Base-by-base conservation (phyloP, 1,140 invertebrate genomes). In the Drosophila bocki region DNA sequence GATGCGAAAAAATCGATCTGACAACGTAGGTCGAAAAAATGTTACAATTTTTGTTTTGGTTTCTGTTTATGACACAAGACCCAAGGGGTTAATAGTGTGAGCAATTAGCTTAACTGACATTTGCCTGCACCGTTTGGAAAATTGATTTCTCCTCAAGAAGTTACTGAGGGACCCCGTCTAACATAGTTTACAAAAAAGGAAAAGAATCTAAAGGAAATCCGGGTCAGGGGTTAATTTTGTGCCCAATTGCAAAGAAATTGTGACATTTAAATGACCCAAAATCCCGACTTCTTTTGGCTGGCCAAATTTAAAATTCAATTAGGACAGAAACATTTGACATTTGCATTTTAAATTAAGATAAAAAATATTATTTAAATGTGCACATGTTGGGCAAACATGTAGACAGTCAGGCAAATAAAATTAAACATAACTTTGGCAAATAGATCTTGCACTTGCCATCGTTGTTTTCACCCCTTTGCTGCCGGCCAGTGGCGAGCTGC, bases 271-370 rank as follows among this genome's bases (percentile, higher is more conserved):
- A 60, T 56, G 22, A 37, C 26, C 19, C 19, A 29, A 41, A 74
- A 64, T 6, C 26, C 15, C 50, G 42, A 75, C 71, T 75, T 47
- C 69, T 74, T 41, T 42, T 48, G 47, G 39, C 8, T 32, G n/a
- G 44, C n/a, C 26, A 80, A 84, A 80, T 86, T 80, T 74, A 67
- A 90, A 88, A 79, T 90, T 88, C 81, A 90, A 82, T 81, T 90
- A 85, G 54, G n/a, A 3, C 33, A 50, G 63, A 60, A 68, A 79
- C 82, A 80, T 85, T 85, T 78, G 68, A 45, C 75, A 90, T 91
- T 91, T 90, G 86, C 85, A 91, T 91, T 82, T 85, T 82, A 85
- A 90, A 91, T 91, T 90, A 82, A 85, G 78, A 91, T 75, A 79
- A 76, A 84, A 81, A 82, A 62, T 75, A 45, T 76, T 74, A 80